Conservation (phyloP, 2,113 vertebrate genomes). For the Sapayoa aenigma region DNA sequence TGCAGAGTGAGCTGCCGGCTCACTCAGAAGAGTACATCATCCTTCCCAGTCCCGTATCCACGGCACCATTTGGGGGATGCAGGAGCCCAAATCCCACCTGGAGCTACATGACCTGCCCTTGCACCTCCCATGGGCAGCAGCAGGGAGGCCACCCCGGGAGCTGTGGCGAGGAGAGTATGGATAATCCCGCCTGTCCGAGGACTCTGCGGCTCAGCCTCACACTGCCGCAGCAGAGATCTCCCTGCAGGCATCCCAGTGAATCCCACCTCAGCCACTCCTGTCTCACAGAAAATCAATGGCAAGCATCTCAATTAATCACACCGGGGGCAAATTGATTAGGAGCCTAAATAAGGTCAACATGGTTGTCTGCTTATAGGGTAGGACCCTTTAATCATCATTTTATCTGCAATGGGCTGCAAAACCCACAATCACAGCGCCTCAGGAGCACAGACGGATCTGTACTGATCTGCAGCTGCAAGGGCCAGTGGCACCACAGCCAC, state of each 20-base stretch:
- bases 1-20: accelerated
- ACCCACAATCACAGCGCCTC: conserved; percentile 1
- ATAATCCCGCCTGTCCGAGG: background rate
- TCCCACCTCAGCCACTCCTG: background rate
- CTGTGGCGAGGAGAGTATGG: accelerated
- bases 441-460: background rate
- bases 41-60: accelerated
- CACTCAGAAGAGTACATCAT: accelerated
- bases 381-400: conserved; percentile 84
- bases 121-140: accelerated
- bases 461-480: background rate
- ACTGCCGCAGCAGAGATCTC: accelerated
- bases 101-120: accelerated
- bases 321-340: conserved; percentile 77
- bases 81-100: background rate
- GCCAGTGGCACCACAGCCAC: background rate
- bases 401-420: conserved; percentile 64
- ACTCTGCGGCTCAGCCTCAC: background rate
- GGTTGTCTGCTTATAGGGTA: conserved; percentile 82
- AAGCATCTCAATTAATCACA: conserved; percentile 83
- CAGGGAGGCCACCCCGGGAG: background rate
- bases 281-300: conserved; percentile 72
- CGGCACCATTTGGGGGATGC: accelerated
- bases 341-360: conserved; percentile 84
- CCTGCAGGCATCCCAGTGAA: background rate